phyloP scores from a whole-genome alignment of 2,888 invertebrate genomes.

The Papilio gigon region DNA sequence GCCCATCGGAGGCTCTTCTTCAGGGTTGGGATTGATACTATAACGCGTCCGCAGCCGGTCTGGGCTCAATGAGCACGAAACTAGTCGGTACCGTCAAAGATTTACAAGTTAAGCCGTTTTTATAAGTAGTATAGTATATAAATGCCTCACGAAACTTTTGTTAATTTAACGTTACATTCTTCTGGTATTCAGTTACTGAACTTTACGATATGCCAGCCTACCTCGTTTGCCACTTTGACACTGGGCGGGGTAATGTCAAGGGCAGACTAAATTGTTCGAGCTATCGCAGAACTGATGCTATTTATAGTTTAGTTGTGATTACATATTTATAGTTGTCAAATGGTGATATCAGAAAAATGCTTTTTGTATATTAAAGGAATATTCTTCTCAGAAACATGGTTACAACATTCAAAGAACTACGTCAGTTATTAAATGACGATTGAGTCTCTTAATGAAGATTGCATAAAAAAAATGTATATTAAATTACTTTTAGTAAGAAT shows the following conservation, averaged over 20 bases:
- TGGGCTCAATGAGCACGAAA: too few species aligned
- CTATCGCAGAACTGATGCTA: background rate
- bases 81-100: too few species aligned
- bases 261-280: background rate
- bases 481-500: too few species aligned
- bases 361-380: background rate
- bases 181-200: background rate
- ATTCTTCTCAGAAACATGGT: background rate
- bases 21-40: too few species aligned
- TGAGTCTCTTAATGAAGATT: background rate
- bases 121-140: too few species aligned
- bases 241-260: constrained; percentile 32
- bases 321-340: background rate
- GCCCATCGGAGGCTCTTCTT: too few species aligned
- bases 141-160: too few species aligned
- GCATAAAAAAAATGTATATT: too few species aligned
- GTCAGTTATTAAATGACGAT: too few species aligned
- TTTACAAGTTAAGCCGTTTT: too few species aligned
- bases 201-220: constrained; percentile 38
- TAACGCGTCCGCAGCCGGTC: too few species aligned
- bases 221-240: constrained; percentile 38
- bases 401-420: background rate
- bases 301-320: background rate
- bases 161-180: too few species aligned
- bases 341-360: background rate